Evolutionary conservation across 2,113 vertebrate genomes (phyloP).

Genomic region (Ondatra zibethicus): DNA sequence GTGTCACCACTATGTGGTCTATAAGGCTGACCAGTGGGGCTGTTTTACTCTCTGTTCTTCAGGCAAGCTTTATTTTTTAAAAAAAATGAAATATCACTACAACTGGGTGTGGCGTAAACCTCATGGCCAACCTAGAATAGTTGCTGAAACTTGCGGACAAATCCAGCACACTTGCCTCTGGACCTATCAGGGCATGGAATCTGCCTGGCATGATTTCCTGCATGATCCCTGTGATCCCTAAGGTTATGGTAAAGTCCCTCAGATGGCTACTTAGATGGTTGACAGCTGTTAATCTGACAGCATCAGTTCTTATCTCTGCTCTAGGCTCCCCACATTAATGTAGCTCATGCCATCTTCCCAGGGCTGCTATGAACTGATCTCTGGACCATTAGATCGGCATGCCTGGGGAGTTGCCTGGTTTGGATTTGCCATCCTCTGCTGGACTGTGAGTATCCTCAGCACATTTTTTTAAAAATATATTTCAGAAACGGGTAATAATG

Average conservation of each 20-base stretch:
- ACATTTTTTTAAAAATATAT: not conserved
- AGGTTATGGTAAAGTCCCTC: not conserved
- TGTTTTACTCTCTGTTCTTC: too few species aligned
- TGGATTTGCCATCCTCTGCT: constrained; percentile 92
- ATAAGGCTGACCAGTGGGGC: too few species aligned
- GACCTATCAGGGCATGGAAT: not conserved
- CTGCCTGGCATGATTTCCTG: not conserved
- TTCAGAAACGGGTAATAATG: not conserved
- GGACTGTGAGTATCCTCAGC: constrained; percentile 87
- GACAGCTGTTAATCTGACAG: not conserved
- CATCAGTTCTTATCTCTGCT: not conserved
- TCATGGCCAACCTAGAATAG: not conserved
- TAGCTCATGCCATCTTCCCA: constrained; percentile 47
- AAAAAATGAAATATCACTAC: too few species aligned
- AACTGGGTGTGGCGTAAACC: not conserved
- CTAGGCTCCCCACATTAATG: not conserved
- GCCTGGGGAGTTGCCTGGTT: constrained; percentile 91
- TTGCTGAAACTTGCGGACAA: not conserved
- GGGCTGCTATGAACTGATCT: constrained; percentile 89
- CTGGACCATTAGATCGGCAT: constrained; percentile 86
- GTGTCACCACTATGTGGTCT: too few species aligned
- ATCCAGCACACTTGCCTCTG: not conserved
- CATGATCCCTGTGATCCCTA: not conserved
- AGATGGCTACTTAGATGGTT: not conserved
- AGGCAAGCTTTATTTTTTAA: too few species aligned